Evolutionary conservation across 2,888 invertebrate genomes (phyloP).

Genomic region (Hirtodrosophila histrioides): DNA sequence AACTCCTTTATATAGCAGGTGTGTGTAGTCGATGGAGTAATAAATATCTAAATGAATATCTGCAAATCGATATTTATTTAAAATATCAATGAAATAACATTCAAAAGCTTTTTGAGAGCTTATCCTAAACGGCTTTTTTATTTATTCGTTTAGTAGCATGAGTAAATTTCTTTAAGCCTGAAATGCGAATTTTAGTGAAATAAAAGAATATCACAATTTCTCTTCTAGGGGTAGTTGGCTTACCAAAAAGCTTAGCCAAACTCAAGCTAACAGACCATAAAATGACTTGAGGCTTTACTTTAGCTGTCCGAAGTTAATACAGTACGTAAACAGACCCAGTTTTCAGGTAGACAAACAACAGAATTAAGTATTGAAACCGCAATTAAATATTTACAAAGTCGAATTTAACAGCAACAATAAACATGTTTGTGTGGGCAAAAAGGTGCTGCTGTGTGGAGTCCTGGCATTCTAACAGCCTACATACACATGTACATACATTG

Average conservation of each 20-base stretch:
- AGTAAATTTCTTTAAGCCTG: not conserved
- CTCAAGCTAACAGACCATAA: constrained; percentile 6
- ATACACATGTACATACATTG: not conserved
- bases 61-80: too few relatives aligned
- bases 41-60: not conserved
- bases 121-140: not conserved
- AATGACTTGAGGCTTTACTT: constrained; percentile 34
- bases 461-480: not conserved
- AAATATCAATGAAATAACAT: too few relatives aligned
- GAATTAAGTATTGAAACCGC: constrained; percentile 43
- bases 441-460: not conserved
- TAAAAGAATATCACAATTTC: too few relatives aligned
- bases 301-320: constrained; percentile 7
- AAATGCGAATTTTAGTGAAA: not conserved
- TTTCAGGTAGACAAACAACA: constrained; percentile 27
- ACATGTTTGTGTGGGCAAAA: constrained; percentile 26
- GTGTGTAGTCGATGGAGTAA: constrained; percentile 5
- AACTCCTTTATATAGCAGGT: not conserved
- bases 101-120: too few relatives aligned
- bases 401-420: constrained; percentile 40
- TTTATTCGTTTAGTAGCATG: not conserved
- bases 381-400: constrained; percentile 71
- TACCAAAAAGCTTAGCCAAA: constrained; percentile 5
- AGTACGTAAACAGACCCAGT: constrained; percentile 15
- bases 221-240: not conserved